These are phyloP conservation scores for Caracal caracal DNA, from an alignment of 2,113 vertebrate genomes.

Conservation along the genomic window DNA sequence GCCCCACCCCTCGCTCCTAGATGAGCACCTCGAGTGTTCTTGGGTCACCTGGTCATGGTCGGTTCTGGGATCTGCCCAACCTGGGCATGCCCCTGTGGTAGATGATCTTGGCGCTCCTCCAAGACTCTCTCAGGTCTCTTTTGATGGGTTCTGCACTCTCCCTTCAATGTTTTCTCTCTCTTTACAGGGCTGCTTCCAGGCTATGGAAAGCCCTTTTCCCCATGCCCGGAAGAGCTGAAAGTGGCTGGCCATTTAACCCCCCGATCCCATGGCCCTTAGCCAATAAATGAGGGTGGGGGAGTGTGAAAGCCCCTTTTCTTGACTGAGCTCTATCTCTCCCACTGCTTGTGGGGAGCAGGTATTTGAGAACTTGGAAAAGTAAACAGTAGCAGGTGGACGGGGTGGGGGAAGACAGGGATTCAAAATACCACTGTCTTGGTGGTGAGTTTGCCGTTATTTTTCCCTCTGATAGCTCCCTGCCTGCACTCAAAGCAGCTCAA, in stretches of 20 bases:
- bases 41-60: neutral
- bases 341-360: too few relatives aligned
- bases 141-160: neutral
- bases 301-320: neutral
- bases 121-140: neutral
- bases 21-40: neutral
- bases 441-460: neutral
- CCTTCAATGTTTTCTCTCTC: neutral
- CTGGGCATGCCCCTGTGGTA: neutral
- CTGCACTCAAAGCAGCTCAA: neutral
- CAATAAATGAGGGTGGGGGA: neutral
- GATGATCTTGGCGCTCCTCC: neutral
- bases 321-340: neutral
- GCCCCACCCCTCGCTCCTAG: fast-evolving
- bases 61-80: neutral
- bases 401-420: neutral
- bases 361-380: neutral
- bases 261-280: neutral
- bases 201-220: neutral
- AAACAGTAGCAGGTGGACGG: neutral
- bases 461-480: neutral
- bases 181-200: neutral
- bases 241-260: neutral
- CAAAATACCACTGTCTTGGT: neutral
- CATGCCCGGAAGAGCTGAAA: neutral